Evolutionary conservation across 2,113 vertebrate species (phyloP).

Genomic region (Perca fluviatilis): DNA sequence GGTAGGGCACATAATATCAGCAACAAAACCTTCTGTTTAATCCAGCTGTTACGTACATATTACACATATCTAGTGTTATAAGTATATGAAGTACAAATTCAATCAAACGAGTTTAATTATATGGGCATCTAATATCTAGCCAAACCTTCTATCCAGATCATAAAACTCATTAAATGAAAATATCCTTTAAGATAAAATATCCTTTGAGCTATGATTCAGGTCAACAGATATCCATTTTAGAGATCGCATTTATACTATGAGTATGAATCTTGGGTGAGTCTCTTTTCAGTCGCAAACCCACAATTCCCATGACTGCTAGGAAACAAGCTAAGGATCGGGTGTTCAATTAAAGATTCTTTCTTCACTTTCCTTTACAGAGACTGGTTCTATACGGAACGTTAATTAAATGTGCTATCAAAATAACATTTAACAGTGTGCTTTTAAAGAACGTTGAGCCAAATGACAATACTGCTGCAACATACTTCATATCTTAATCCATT

Average conservation of each 20-base stretch:
- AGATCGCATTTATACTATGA: conserved; percentile 9
- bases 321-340: conserved; percentile 3
- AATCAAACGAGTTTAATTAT: background rate
- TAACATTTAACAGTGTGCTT: background rate
- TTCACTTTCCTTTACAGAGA: conserved; percentile 16
- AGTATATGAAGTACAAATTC: conserved; percentile 7
- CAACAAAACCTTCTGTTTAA: background rate
- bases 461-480: background rate
- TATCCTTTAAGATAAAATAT: no score
- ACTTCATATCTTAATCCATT: background rate
- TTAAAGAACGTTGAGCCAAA: background rate
- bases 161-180: no score
- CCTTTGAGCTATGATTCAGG: background rate
- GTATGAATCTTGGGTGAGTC: conserved; percentile 17
- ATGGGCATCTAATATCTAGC: no score
- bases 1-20: background rate
- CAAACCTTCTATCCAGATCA: no score
- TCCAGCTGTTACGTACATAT: background rate
- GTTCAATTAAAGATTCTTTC: conserved; percentile 11
- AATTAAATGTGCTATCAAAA: background rate
- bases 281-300: conserved; percentile 21
- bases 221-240: conserved; percentile 19
- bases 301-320: conserved; percentile 1
- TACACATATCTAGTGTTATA: background rate
- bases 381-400: background rate